These are phyloP conservation scores for Gerris lacustris DNA, from an alignment of 2,888 invertebrate genomes.

Conservation along the genomic window DNA sequence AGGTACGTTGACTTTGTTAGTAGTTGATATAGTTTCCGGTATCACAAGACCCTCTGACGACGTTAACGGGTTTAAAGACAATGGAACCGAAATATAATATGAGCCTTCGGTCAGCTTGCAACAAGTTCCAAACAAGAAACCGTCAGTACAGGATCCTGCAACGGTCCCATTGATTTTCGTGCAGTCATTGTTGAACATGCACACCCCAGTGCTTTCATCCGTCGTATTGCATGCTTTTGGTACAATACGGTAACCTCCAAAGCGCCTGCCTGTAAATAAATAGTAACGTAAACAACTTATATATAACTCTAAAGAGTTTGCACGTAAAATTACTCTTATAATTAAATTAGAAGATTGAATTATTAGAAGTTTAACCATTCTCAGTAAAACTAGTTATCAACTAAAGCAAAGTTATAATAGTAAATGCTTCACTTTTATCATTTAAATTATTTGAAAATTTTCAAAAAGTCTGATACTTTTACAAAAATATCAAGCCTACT, in stretches of 20 bases:
- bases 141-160: slow-evolving; percentile 83
- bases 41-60: slow-evolving; percentile 10
- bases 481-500: too few relatives aligned
- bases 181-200: slow-evolving; percentile 86
- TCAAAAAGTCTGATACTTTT: too few relatives aligned
- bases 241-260: slow-evolving; percentile 76
- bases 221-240: slow-evolving; percentile 67
- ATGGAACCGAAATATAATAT: slow-evolving; percentile 23
- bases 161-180: slow-evolving; percentile 64
- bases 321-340: too few relatives aligned
- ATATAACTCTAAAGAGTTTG: too few relatives aligned
- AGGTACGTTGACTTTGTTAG: slow-evolving; percentile 9
- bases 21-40: slow-evolving; percentile 17
- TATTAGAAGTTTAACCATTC: too few relatives aligned
- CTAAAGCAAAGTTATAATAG: too few relatives aligned
- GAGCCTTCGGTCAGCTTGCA: slow-evolving; percentile 53
- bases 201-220: slow-evolving; percentile 39
- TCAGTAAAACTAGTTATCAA: too few relatives aligned
- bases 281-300: slow-evolving; percentile 8
- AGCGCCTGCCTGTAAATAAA: slow-evolving; percentile 50
- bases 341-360: too few relatives aligned
- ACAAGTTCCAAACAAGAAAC: slow-evolving; percentile 83
- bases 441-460: too few relatives aligned
- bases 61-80: slow-evolving; percentile 17
- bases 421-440: too few relatives aligned